These are phyloP conservation scores for Mastacembelus armatus DNA, from an alignment of 2,797 vertebrate species.

Conservation along the genomic window DNA sequence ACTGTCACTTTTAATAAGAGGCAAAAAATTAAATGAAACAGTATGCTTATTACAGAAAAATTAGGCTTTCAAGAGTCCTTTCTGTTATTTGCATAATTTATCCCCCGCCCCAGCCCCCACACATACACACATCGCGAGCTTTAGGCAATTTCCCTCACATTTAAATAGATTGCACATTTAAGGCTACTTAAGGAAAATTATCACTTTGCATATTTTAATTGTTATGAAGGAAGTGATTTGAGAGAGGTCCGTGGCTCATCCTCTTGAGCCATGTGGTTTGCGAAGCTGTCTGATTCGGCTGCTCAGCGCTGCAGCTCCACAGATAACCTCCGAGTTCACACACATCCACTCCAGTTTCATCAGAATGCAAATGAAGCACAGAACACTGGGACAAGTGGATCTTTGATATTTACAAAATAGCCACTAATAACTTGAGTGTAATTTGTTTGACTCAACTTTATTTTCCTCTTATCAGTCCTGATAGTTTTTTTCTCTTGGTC, in stretches of 20 bases:
- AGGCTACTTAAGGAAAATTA: conserved; percentile 99
- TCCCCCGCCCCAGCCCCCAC: conserved; percentile 90
- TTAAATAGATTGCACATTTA: conserved; percentile 99
- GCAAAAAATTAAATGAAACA: conserved; percentile 99
- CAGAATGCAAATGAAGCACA: conserved; percentile 99
- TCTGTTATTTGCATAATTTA: conserved; percentile 99
- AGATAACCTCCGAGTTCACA: conserved; percentile 99
- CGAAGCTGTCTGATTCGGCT: conserved; percentile 92
- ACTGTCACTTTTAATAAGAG: conserved; percentile 99
- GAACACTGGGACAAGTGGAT: conserved; percentile 93
- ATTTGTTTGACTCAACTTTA: conserved; percentile 97
- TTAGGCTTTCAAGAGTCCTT: conserved; percentile 99
- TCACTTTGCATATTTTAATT: conserved; percentile 99
- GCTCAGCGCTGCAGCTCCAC: conserved; percentile 92
- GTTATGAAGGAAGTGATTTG: conserved; percentile 99
- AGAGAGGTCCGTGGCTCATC: conserved; percentile 98
- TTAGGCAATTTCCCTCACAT: conserved; percentile 99
- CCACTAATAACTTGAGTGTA: conserved; percentile 96
- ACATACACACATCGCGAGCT: conserved; percentile 90
- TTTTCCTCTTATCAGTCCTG: conserved; percentile 82
- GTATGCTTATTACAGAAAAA: conserved; percentile 99
- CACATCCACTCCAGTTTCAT: conserved; percentile 98
- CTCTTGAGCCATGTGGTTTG: conserved; percentile 94
- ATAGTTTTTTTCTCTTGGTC: conserved; percentile 41
- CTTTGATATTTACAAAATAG: conserved; percentile 99